A percentile compares a stretch with the other conserved stretches of the same genome.
These are phyloP conservation scores for Brachionus calyciflorus DNA, from an alignment of 1,140 invertebrate genomes.

Conservation along the genomic window DNA sequence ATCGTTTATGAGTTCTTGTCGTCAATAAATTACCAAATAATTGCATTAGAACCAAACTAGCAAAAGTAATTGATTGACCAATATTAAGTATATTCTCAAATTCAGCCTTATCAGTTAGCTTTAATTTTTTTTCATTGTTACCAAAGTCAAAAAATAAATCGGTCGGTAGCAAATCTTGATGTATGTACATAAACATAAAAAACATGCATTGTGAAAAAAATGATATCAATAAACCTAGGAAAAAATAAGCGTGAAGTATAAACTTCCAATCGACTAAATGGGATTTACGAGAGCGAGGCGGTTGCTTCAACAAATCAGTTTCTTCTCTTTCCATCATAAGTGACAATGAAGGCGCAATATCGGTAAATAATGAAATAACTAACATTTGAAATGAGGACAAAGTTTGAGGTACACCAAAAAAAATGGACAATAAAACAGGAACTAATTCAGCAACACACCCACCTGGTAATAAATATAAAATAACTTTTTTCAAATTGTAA, in stretches of 20 bases:
- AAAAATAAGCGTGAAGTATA: constrained; percentile 34
- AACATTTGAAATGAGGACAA: constrained; percentile 28
- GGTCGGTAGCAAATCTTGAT: neutral
- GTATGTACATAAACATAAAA: constrained; percentile 18
- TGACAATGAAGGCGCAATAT: constrained; percentile 5
- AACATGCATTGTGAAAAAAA: constrained; percentile 27
- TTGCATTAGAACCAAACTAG: neutral
- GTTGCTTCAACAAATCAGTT: neutral
- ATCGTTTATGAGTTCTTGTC: constrained; percentile 28
- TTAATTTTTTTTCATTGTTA: neutral
- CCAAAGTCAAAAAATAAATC: constrained; percentile 10
- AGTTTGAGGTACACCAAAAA: constrained; percentile 15
- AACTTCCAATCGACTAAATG: constrained; percentile 25
- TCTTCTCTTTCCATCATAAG: constrained; percentile 42
- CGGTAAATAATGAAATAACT: neutral
- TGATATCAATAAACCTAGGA: neutral
- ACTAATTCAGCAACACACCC: neutral
- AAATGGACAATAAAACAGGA: constrained; percentile 17
- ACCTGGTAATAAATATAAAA: constrained; percentile 26
- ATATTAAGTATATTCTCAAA: neutral
- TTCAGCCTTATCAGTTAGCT: neutral
- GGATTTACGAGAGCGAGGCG: neutral
- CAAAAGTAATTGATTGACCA: neutral
- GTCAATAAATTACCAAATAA: constrained; percentile 23
- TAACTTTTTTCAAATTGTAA: constrained; percentile 35